Evolutionary conservation across 2,797 vertebrate species (phyloP).

Genomic region (Scolopax bukidnonensis): DNA sequence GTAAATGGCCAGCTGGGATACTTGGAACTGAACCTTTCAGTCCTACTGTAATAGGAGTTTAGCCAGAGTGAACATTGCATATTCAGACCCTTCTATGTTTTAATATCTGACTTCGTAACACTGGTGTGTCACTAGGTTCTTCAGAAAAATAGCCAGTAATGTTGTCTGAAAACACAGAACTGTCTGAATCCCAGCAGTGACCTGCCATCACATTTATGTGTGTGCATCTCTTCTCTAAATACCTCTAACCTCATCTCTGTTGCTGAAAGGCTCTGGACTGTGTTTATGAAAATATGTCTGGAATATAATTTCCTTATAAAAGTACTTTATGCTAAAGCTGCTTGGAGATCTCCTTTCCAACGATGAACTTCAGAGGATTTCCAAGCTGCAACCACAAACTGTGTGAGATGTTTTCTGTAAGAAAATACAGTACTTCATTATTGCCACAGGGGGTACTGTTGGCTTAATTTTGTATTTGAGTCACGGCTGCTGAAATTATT

Average conservation of each 20-base stretch:
- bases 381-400: constrained; percentile 21
- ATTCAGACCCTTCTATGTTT: neutral
- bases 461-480: constrained; percentile 78
- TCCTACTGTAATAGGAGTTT: neutral
- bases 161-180: neutral
- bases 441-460: constrained; percentile 84
- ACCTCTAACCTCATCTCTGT: neutral
- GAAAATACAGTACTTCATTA: constrained; percentile 75
- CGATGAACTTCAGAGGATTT: constrained; percentile 14
- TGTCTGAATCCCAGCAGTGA: neutral
- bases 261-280: neutral
- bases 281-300: neutral
- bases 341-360: neutral
- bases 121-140: neutral
- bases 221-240: neutral
- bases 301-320: neutral
- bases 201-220: neutral
- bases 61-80: neutral
- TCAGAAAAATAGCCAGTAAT: neutral
- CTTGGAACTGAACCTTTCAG: constrained; percentile 25
- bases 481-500: constrained; percentile 78
- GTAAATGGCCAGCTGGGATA: constrained; percentile 16
- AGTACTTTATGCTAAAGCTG: neutral
- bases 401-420: constrained; percentile 22
- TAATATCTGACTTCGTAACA: neutral